Evolutionary conservation across 2,113 vertebrate species (phyloP).

Genomic region (Rafetus swinhoei): DNA sequence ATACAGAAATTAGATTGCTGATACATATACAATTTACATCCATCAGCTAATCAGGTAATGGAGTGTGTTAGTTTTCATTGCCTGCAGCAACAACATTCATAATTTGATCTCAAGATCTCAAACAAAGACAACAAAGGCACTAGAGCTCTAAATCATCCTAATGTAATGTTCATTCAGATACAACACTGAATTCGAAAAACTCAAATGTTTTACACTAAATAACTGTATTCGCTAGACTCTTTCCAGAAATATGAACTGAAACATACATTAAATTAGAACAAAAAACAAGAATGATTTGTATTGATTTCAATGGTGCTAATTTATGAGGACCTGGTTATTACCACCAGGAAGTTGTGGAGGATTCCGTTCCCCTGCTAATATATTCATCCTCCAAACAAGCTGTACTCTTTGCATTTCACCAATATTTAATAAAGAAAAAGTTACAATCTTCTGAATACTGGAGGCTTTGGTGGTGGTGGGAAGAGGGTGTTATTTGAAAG

Average conservation of each 20-base stretch:
- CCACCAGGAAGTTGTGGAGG: background rate
- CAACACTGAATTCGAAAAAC: background rate
- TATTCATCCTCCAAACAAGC: background rate
- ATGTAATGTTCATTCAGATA: conserved; percentile 7
- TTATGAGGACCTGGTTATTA: background rate
- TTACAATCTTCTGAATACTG: accelerated
- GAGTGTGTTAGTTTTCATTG: conserved; percentile 10
- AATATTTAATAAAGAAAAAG: background rate
- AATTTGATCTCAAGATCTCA: conserved; percentile 20
- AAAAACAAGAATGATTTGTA: background rate
- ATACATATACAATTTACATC: conserved; percentile 34
- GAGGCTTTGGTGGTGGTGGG: background rate
- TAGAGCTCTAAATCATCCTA: conserved; percentile 11
- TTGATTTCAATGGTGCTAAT: background rate
- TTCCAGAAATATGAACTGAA: background rate
- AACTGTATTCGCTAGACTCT: background rate
- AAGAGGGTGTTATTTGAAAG: background rate
- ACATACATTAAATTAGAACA: background rate
- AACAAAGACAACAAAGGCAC: background rate
- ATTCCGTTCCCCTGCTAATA: background rate
- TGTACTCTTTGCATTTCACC: background rate
- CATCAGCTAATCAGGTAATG: conserved; percentile 2
- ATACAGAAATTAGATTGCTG: background rate
- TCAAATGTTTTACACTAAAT: background rate
- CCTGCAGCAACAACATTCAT: background rate